Evolutionary conservation across 2,888 invertebrate species (phyloP), one percentile per base, ranked within the genome.

Genomic region (Epirrhoe alternata): DNA sequence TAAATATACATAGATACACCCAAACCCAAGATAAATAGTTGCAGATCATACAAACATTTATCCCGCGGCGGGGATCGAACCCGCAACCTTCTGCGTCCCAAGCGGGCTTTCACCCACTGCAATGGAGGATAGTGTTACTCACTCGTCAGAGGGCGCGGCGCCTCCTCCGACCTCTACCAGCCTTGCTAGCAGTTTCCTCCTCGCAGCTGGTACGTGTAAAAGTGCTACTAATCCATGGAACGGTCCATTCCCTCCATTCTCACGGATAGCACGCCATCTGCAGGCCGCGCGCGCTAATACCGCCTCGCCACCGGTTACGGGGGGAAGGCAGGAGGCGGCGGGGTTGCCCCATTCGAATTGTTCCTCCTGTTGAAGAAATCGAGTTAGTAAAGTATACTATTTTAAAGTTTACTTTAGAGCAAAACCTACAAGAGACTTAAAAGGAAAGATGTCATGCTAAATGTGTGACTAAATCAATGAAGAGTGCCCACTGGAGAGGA

Each of bases 331-430:
- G 0, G 94, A 94, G 0, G 96, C 95, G 58, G 87, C 85, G 0
- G 96, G 96, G 85, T 97, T 97, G 3, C 98, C 98, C 96, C 97
- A 98, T 83, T 98, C 98, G 85, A 94, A 97, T 0, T 95, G 94
- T 76, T 97, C 96, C 84, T 98, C 98, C 96, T 97, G 76, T 0
- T 17, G 45, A 14, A 14, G 0, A 30, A 14, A 58, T 12, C 10
- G 24, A 24, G 24, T 24, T n/a, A n/a, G n/a, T n/a, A n/a, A n/a
- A n/a, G n/a, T n/a, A n/a, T n/a, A n/a, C n/a, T n/a, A n/a, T n/a
- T n/a, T n/a, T n/a, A n/a, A n/a, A n/a, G n/a, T n/a, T n/a, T n/a
- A n/a, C n/a, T n/a, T n/a, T n/a, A n/a, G n/a, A n/a, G n/a, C n/a
- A n/a, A n/a, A n/a, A n/a, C n/a, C n/a, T n/a, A n/a, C n/a, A n/a